Base-by-base conservation (phyloP, 2,888 invertebrate species). In the Epinotia ramella region DNA sequence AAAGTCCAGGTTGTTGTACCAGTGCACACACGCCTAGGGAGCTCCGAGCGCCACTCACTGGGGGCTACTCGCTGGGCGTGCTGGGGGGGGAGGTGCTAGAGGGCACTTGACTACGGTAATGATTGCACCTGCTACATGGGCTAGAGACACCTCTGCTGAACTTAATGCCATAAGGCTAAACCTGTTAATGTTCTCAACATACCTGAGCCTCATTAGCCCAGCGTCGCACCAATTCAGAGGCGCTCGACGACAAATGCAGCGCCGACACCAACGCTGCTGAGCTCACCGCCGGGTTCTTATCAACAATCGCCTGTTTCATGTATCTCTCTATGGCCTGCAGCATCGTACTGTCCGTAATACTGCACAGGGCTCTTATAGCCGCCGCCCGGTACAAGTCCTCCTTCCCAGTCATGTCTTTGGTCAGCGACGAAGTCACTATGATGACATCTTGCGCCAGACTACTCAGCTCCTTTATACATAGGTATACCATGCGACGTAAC, bases 231-330 rank as follows among this genome's bases (percentile, higher is more conserved):
- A 99, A 96, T 85, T 99, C 99, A 0, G 97, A 97, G 24, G 98
- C 97, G 4, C 96, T 96, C 1, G 96, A 96, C 1, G 95, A 94
- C 85, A 98, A 91, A 88, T 98, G 98, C 76, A 98, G 88, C 0
- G 99, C 97, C 56, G 99, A 99, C 0, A 99, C 99, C 64, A 99
- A 94, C 1, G 99, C 99, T 0, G 99, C 99, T 81, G 99, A 99
- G 73, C 99, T 98, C 0, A 99, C 99, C 0, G 98, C 97, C 0
- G 98, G 96, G 81, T 98, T 98, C 84, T 98, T 97, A 91, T 99
- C 99, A n/a, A 99, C 99, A 81, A 99, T 99, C 0, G 99, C 99
- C 89, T 99, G 99, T 88, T 99, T 99, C 99, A 99, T 99, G 91
- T 99, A 99, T 76, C 99, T 96, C 88, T 99, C 99, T 77, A 99